Conservation (phyloP, 2,888 invertebrate species). For the Uropetala carovei region DNA sequence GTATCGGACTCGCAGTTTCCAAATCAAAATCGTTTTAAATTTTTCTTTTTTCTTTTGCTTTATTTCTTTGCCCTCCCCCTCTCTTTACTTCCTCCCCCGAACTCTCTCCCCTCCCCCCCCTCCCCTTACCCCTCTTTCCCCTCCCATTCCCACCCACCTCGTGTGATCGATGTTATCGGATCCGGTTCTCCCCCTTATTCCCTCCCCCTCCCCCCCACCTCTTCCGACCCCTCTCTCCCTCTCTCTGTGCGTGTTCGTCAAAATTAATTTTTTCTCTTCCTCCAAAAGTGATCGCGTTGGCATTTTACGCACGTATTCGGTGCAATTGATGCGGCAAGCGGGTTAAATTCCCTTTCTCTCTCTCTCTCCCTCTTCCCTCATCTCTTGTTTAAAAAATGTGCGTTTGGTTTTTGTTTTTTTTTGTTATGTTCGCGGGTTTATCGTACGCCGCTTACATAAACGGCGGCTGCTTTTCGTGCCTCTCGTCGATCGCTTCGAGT, state of each 20-base stretch:
- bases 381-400: not conserved
- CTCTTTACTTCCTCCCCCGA: not conserved
- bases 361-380: too few relatives aligned
- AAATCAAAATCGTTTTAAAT: not conserved
- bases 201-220: not conserved
- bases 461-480: not conserved
- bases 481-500: not conserved
- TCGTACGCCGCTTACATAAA: not conserved
- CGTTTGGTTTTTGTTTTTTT: not conserved
- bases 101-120: not conserved
- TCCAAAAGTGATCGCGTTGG: not conserved
- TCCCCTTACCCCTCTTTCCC: not conserved
- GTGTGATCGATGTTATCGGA: conserved; percentile 1
- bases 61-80: not conserved
- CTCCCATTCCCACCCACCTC: not conserved
- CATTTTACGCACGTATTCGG: not conserved
- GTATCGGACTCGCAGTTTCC: not conserved
- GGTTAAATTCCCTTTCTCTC: not conserved
- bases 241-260: not conserved
- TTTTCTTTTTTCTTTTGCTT: not conserved
- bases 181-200: not conserved
- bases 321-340: not conserved
- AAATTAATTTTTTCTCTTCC: not conserved
- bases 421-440: not conserved
- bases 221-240: not conserved